Base-by-base conservation (phyloP, 2,113 vertebrate genomes). In the Tyrannus savana region DNA sequence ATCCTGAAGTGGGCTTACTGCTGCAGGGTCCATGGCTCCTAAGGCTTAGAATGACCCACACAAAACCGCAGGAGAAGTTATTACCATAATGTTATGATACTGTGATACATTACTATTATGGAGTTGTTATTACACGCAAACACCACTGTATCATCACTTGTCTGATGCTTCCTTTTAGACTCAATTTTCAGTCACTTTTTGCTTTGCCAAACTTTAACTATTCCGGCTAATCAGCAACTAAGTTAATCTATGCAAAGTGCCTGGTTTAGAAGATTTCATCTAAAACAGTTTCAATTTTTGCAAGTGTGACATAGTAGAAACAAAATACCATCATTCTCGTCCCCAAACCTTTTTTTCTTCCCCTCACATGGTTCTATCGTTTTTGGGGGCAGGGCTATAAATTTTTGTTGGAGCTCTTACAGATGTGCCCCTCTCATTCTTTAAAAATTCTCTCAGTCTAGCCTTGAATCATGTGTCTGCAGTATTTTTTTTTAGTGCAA, bases 371-470 rank as follows among this genome's bases (percentile, higher is more conserved):
- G 22, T 58, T 56, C 41, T 44, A 78, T 11, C 9, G 4, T 64
- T 75, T 75, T 22, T 7, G 18, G 19, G 30, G 6, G 14, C 46
- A 74, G 5, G 5, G 7, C n/a, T 81, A 55, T 27, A 55, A 23
- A 27, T 59, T 63, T 69, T 47, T 66, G 9, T 47, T 52, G 47
- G 19, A 78, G 35, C 14, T 75, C 37, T 13, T 87, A 30, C 14
- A 75, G 39, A 68, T 0, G 1, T 24, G 21, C 35, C 10, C 19
- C 17, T 39, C 2, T 39, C 2, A 0, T 10, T 66, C 50, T 78
- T 75, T 25, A 67, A 53, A 62, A 62, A 53, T 59, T 67, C 12
- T n/a, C 28, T 77, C 31, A 31, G 35, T 49, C n/a, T 53, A 62
- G 42, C 10, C 33, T 53, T 33, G 63, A 58, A 55, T 63, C n/a